A percentile compares a stretch with the other conserved stretches of the same genome.
phyloP scores from a whole-genome alignment of 2,888 invertebrate genomes.

The Nomada lathburiana region DNA sequence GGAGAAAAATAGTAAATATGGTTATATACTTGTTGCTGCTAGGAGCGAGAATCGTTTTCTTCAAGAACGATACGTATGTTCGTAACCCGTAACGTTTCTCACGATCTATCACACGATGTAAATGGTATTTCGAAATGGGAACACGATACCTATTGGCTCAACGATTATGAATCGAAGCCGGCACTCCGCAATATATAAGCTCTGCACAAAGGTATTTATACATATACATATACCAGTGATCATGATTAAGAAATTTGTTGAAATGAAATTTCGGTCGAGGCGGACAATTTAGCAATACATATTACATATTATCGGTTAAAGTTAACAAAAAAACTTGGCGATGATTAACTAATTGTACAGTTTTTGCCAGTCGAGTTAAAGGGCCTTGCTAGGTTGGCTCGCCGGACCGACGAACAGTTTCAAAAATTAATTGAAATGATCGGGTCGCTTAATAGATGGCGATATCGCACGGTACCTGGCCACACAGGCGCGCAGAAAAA shows the following conservation, averaged over 20 bases:
- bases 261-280: not conserved
- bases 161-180: conserved; percentile 52
- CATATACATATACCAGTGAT: not conserved
- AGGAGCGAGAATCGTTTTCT: conserved; percentile 6
- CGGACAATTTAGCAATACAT: not conserved
- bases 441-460: not conserved
- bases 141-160: conserved; percentile 53
- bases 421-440: conserved; percentile 27
- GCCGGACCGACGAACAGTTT: not conserved
- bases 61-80: conserved; percentile 23
- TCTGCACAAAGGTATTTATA: not conserved
- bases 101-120: conserved; percentile 54
- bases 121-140: conserved; percentile 59
- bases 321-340: not conserved
- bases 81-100: conserved; percentile 50
- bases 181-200: not conserved
- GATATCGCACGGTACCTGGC: not conserved
- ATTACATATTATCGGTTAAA: not conserved
- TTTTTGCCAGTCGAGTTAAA: not conserved
- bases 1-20: not conserved
- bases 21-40: not conserved
- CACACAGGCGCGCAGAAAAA: not conserved
- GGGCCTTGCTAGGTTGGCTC: not conserved
- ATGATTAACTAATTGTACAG: not conserved
- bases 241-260: conserved; percentile 19